Conservation (phyloP, 2,797 vertebrate species). For the Staurois parvus region DNA sequence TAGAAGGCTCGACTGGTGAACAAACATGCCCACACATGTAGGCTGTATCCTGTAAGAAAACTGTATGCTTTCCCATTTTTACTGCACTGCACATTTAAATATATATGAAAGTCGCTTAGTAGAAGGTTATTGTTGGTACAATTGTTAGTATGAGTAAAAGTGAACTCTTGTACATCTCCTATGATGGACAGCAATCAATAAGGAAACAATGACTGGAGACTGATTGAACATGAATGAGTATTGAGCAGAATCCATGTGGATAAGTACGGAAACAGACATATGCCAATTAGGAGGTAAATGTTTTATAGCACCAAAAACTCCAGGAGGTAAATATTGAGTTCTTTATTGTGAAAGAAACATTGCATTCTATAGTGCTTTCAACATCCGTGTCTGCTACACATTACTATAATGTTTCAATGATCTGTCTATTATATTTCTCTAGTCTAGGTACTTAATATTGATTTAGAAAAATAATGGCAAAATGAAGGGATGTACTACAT, state of each 20-base stretch:
- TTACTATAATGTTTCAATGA: constrained; percentile 22
- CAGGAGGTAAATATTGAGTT: constrained; percentile 10
- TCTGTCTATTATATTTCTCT: constrained; percentile 21
- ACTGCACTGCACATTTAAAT: too few species aligned
- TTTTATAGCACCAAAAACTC: constrained; percentile 1
- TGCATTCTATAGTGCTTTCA: constrained; percentile 3
- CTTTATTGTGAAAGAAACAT: constrained; percentile 4
- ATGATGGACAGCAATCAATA: not conserved
- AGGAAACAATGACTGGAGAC: not conserved
- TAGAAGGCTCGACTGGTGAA: too few species aligned
- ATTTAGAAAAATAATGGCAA: not conserved
- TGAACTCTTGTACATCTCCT: not conserved
- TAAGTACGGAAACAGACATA: not conserved
- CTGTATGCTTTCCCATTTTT: too few species aligned
- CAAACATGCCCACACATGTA: too few species aligned
- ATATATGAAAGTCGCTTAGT: too few species aligned
- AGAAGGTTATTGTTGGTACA: too few species aligned
- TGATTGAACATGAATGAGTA: not conserved
- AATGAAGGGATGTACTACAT: constrained; percentile 1
- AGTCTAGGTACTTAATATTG: constrained; percentile 23
- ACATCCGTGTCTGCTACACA: constrained; percentile 4
- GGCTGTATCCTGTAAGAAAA: too few species aligned
- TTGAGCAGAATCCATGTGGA: not conserved
- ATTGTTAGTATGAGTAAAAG: not conserved
- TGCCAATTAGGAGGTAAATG: not conserved